These are phyloP conservation scores for Tachina lurida DNA, from an alignment of 2,888 invertebrate species.

Conservation along the genomic window DNA sequence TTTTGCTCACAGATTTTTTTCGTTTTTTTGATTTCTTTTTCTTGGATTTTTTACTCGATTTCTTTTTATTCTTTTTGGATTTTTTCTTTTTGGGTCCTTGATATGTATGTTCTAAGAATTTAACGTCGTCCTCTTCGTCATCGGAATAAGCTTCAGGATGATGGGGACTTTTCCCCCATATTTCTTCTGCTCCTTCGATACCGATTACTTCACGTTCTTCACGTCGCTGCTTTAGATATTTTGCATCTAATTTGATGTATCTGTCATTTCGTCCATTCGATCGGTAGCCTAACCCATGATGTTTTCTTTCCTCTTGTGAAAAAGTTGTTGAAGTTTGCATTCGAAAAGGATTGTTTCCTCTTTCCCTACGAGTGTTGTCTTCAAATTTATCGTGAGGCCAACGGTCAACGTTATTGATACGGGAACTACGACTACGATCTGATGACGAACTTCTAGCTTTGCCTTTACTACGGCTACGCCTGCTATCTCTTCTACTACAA, in stretches of 20 bases:
- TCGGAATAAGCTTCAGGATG: conserved; percentile 84
- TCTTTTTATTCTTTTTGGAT: conserved; percentile 75
- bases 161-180: conserved; percentile 91
- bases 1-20: conserved; percentile 82
- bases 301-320: conserved; percentile 51
- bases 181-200: conserved; percentile 86
- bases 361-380: conserved; percentile 68
- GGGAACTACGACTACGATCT: conserved; percentile 7
- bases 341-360: conserved; percentile 75
- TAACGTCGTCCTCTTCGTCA: conserved; percentile 82
- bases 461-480: conserved; percentile 9
- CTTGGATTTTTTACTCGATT: conserved; percentile 77
- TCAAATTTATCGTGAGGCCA: conserved; percentile 79
- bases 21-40: conserved; percentile 84
- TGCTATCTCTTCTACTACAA: neutral
- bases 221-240: conserved; percentile 88
- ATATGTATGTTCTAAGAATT: conserved; percentile 75
- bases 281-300: conserved; percentile 58
- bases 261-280: conserved; percentile 69
- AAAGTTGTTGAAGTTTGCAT: conserved; percentile 61
- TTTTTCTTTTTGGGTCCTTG: conserved; percentile 77
- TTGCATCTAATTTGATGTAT: conserved; percentile 79
- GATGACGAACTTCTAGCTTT: conserved; percentile 36
- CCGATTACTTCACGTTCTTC: conserved; percentile 90
- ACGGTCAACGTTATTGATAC: conserved; percentile 73